These are phyloP conservation scores for Thunnus maccoyii DNA, from an alignment of 2,113 vertebrate species.

Conservation along the genomic window DNA sequence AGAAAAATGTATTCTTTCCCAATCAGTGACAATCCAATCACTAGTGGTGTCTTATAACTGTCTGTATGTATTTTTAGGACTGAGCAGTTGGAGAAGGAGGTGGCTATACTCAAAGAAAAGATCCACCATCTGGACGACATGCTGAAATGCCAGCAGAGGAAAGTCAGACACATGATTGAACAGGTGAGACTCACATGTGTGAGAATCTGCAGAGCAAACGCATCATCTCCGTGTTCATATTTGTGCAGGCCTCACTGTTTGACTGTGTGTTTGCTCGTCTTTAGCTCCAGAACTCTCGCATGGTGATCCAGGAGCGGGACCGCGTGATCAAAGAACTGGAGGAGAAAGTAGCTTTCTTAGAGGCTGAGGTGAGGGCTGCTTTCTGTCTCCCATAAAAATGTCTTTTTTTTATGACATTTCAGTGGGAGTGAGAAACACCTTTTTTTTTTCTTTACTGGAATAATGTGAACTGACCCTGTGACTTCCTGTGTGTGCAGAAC, in stretches of 20 bases:
- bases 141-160: slow-evolving; percentile 96
- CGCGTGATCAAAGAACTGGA: slow-evolving; percentile 91
- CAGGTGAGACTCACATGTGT: slow-evolving; percentile 85
- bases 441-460: not conserved
- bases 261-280: slow-evolving; percentile 49
- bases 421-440: not conserved
- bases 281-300: slow-evolving; percentile 95
- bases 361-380: slow-evolving; percentile 89
- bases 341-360: slow-evolving; percentile 92
- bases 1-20: not conserved
- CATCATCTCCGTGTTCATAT: slow-evolving; percentile 14
- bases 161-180: slow-evolving; percentile 97
- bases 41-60: not conserved
- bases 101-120: slow-evolving; percentile 92
- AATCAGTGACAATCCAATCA: not conserved
- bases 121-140: slow-evolving; percentile 97
- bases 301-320: slow-evolving; percentile 92
- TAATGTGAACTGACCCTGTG: slow-evolving; percentile 24
- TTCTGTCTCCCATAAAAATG: not conserved
- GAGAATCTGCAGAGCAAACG: slow-evolving; percentile 18
- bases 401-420: not conserved
- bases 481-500: slow-evolving; percentile 84
- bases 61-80: slow-evolving; percentile 80
- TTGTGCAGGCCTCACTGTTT: slow-evolving; percentile 53
- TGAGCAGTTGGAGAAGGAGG: slow-evolving; percentile 90